phyloP scores from a whole-genome alignment of 2,113 vertebrate genomes.

The Pica pica region DNA sequence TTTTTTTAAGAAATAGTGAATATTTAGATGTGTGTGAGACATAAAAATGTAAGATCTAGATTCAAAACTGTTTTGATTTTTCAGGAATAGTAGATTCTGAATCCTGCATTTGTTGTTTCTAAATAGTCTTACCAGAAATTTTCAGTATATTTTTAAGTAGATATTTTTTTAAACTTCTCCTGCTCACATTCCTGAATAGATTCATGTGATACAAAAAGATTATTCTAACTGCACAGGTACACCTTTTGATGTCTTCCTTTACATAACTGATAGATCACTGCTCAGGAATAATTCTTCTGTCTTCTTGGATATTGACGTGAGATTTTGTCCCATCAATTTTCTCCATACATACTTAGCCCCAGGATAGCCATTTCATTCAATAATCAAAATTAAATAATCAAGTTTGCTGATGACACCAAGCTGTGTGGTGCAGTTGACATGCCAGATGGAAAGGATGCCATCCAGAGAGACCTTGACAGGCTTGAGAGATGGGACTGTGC shows the following conservation, averaged over 20 bases:
- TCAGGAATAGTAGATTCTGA: not conserved
- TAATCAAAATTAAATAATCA: not conserved
- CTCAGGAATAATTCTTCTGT: not conserved
- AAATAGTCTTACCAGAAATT: not conserved
- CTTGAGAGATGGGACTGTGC: not conserved
- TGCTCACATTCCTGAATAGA: not conserved
- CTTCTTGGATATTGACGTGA: not conserved
- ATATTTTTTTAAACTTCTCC: not conserved
- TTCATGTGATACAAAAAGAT: not conserved
- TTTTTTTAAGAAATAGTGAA: not conserved
- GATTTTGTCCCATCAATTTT: not conserved
- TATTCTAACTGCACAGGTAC: not conserved
- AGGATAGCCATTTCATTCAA: not conserved
- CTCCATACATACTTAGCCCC: not conserved
- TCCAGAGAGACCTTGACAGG: not conserved
- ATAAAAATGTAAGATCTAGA: not conserved
- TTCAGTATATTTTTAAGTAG: not conserved
- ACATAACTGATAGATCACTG: not conserved
- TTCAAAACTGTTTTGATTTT: not conserved
- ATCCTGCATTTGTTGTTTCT: not conserved
- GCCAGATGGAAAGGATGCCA: not conserved
- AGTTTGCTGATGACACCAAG: not conserved
- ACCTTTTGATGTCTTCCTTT: not conserved
- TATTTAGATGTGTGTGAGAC: not conserved
- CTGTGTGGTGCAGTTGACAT: accelerated